Evolutionary conservation across 2,113 vertebrate genomes (phyloP).

Genomic region (Sinocyclocheilus anophthalmus): DNA sequence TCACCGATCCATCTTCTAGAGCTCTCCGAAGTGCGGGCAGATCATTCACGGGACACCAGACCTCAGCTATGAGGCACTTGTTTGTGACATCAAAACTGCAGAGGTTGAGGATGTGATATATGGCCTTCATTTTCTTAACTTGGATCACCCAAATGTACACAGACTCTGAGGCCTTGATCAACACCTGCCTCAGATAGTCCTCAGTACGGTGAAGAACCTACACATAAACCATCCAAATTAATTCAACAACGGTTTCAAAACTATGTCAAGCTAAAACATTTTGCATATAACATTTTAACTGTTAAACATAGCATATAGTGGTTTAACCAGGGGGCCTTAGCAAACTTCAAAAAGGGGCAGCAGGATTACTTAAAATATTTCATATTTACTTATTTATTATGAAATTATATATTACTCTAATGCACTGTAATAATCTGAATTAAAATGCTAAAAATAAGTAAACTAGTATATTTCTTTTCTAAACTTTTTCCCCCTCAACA

Average conservation of each 20-base stretch:
- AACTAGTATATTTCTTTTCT: no score
- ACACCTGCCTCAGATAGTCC: slow-evolving; percentile 90
- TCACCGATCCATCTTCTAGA: slow-evolving; percentile 93
- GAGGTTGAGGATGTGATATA: slow-evolving; percentile 94
- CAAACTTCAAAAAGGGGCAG: no score
- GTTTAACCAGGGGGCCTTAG: no score
- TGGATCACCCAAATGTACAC: slow-evolving; percentile 88
- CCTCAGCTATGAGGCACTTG: slow-evolving; percentile 96
- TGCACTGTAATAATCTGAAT: no score
- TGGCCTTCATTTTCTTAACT: slow-evolving; percentile 98
- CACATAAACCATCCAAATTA: not conserved
- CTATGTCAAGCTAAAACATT: not conserved
- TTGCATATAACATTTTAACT: not conserved
- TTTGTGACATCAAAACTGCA: slow-evolving; percentile 98
- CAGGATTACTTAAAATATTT: no score
- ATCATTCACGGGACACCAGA: slow-evolving; percentile 91
- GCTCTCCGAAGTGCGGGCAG: slow-evolving; percentile 79
- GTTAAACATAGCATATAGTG: no score
- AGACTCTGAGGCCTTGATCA: slow-evolving; percentile 89
- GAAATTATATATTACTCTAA: no score
- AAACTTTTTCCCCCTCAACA: no score
- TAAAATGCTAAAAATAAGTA: no score
- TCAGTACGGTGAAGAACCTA: slow-evolving; percentile 94
- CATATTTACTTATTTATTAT: no score
- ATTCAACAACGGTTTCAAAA: not conserved